Evolutionary conservation across 2,888 invertebrate species (phyloP).

Genomic region (Thera obeliscata): DNA sequence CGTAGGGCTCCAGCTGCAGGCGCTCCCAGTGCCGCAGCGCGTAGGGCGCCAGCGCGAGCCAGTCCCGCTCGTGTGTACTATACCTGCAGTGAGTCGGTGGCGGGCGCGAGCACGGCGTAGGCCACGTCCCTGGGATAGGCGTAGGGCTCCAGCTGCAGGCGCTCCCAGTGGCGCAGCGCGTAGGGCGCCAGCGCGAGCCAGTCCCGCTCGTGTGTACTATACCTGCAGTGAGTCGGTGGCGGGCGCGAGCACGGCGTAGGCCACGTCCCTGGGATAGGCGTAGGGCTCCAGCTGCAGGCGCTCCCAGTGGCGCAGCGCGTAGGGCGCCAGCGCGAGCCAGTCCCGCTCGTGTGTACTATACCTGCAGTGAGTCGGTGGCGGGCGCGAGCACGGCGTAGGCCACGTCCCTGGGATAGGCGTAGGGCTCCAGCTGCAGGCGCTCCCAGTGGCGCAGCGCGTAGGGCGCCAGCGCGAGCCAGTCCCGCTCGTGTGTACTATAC

Average conservation of each 20-base stretch:
- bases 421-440: conserved; percentile 97
- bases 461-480: conserved; percentile 97
- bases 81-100: conserved; percentile 90
- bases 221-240: conserved; percentile 92
- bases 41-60: conserved; percentile 97
- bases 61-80: conserved; percentile 89
- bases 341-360: conserved; percentile 91
- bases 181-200: conserved; percentile 98
- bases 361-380: conserved; percentile 81
- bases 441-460: conserved; percentile 98
- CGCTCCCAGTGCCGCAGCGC: conserved; percentile 98
- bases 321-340: conserved; percentile 97
- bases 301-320: conserved; percentile 98
- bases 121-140: conserved; percentile 97
- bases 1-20: conserved; percentile 97
- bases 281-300: conserved; percentile 98
- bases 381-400: conserved; percentile 98
- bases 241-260: conserved; percentile 97
- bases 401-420: conserved; percentile 96
- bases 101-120: conserved; percentile 97
- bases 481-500: conserved; percentile 89
- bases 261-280: conserved; percentile 96
- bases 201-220: conserved; percentile 91
- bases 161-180: conserved; percentile 97
- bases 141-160: conserved; percentile 97